Evolutionary conservation across 2,797 vertebrate species (phyloP), one percentile per base, ranked within the genome.

Genomic region (Falco novaeseelandiae): DNA sequence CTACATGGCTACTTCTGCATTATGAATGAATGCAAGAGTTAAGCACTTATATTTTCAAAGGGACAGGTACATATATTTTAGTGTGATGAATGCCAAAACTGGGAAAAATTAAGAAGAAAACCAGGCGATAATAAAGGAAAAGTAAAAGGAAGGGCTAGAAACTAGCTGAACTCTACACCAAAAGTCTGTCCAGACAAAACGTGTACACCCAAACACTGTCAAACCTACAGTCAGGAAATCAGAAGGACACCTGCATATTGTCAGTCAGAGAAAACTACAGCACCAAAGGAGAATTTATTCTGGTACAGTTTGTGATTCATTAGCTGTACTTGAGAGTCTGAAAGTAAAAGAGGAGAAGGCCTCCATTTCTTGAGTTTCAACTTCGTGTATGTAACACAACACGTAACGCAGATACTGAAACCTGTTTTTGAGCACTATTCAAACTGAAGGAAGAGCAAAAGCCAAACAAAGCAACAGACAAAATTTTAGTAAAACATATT

Each of bases 181-280:
- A 14, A 73, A 58, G 12, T 19, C 40, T 57, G n/a, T 26, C 23
- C 40, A 59, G 88, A 10, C 18, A 69, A 66, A 73, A 58, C 3
- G 1, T 1, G 8, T 21, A 27, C 6, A 38, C 5, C n/a, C 29
- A 42, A 18, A 38, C 59, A 23, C 1, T 38, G 52, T 27, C 30
- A 77, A 23, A 16, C 18, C 36, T 48, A 59, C 20, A n/a, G 38
- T 29, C 32, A 66, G 40, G 26, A 86, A 61, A 49, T 55, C 42
- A 40, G 61, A 25, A 66, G 30, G 57, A 54, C 29, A 66, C 14
- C n/a, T 62, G 36, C 66, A 52, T 9, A 17, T 6, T 13, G 22
- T 27, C 25, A 70, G 30, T 76, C 59, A 46, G 42, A 73, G 49
- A 78, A 19, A 22, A 73, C 11, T 55, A 57, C 21, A 72, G 18